These are phyloP conservation scores for Eristalis intricaria DNA, from an alignment of 2,888 invertebrate genomes.

Conservation along the genomic window DNA sequence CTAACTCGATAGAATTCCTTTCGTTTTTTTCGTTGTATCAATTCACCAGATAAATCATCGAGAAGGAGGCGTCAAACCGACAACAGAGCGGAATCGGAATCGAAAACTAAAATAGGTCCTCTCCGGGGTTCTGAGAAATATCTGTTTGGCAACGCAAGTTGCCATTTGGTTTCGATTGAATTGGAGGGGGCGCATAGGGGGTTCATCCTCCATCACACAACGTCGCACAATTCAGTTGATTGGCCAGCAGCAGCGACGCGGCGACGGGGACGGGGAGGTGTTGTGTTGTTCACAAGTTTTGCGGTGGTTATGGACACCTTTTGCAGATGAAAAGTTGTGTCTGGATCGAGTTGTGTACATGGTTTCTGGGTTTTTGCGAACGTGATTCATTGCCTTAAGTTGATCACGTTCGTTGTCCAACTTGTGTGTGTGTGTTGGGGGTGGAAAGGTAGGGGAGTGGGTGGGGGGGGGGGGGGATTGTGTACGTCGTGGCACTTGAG, in stretches of 20 bases:
- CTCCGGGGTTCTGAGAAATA: conserved; percentile 5
- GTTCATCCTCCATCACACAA: not conserved
- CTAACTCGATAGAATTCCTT: not conserved
- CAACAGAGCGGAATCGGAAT: conserved; percentile 15
- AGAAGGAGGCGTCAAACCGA: conserved; percentile 18
- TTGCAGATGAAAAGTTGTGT: conserved; percentile 6
- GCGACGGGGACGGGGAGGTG: not conserved
- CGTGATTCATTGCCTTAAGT: conserved; percentile 3
- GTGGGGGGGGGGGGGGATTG: not conserved
- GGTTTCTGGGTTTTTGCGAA: not conserved
- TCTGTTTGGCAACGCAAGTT: conserved; percentile 17
- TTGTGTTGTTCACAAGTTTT: conserved; percentile 2
- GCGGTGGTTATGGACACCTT: conserved; percentile 11
- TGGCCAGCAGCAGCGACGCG: conserved; percentile 8
- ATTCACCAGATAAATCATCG: conserved; percentile 30
- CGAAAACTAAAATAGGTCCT: conserved; percentile 19
- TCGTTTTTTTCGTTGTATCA: conserved; percentile 5
- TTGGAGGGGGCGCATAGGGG: not conserved
- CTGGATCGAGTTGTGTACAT: not conserved
- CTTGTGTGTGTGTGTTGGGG: not conserved
- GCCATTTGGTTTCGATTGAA: conserved; percentile 4
- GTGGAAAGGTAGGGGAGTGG: too few species aligned
- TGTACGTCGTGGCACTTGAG: not conserved
- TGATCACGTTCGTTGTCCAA: not conserved
- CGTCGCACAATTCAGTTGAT: conserved; percentile 27